Conservation (phyloP, 1,140 invertebrate species). For the Cherax quadricarinatus region DNA sequence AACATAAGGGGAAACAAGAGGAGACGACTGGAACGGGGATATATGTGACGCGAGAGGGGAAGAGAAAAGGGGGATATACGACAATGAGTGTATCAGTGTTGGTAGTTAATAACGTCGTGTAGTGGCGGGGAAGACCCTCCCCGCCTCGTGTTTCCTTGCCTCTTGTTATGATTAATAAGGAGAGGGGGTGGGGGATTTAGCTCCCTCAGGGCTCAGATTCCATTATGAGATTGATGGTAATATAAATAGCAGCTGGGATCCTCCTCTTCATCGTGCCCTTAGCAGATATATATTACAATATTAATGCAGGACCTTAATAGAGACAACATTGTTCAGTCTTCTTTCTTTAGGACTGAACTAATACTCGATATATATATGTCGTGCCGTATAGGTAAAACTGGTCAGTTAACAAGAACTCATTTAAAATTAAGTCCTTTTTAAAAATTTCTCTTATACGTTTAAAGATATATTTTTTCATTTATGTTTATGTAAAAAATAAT, state of each 20-base stretch:
- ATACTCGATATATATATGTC: too few relatives aligned
- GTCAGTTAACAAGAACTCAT: too few relatives aligned
- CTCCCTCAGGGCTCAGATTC: neutral
- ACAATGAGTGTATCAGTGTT: slow-evolving; percentile 5
- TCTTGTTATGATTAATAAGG: slow-evolving; percentile 12
- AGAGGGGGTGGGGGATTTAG: neutral
- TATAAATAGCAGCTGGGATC: neutral
- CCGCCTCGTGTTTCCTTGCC: neutral
- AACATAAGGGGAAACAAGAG: slow-evolving; percentile 15
- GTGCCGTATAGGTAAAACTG: too few relatives aligned
- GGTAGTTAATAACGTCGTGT: neutral
- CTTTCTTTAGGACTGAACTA: too few relatives aligned
- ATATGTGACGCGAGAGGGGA: neutral
- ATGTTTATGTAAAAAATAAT: too few relatives aligned
- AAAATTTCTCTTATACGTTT: too few relatives aligned
- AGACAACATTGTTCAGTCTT: too few relatives aligned
- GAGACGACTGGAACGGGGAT: slow-evolving; percentile 6
- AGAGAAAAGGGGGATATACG: neutral
- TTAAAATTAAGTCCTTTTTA: too few relatives aligned
- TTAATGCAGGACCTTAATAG: too few relatives aligned
- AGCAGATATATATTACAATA: too few relatives aligned
- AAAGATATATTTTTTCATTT: too few relatives aligned
- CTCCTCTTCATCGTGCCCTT: neutral
- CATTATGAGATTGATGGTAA: neutral
- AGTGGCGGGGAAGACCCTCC: neutral